Base-by-base conservation (phyloP, 2,797 vertebrate genomes). In the Sebastes trivittatus region DNA sequence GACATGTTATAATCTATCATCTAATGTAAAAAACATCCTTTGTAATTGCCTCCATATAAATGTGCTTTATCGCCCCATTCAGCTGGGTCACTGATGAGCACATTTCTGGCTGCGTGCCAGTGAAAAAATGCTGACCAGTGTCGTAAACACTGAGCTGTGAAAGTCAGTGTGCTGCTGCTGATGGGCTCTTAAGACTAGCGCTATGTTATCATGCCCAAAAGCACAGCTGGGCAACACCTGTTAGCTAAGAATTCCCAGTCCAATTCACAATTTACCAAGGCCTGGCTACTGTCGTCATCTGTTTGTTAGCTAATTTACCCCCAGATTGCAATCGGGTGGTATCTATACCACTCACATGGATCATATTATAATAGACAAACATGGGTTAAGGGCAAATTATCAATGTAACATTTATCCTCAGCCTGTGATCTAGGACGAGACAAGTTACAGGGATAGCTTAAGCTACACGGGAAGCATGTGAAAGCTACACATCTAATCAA, bases 151-250 rank as follows among this genome's bases (percentile, higher is more conserved):
- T 85, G 92, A 88, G 90, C 89, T 92, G 94, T 93, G 92, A 94
- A 94, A 94, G 91, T 94, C 92, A 85, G 89, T 87, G 88, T 85
- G 91, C 84, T 90, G 92, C 92, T 88, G 93, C 88, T 92, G 92
- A 90, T 92, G 87, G 92, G 87, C 90, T 92, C 87, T 91, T 85
- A 88, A 90, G 89, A 85, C 85, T 73, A 78, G 78, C 75, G 80
- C 87, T 79, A 88, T 91, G 92, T 92, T 91, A 90, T 92, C 74
- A 76, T 79, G 89, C 87, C 92, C 91, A 85, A 63, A 77, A 84
- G 81, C 92, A 93, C 94, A 95, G 92, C 94, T 95, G 94, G 92
- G 81, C 84, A 87, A 92, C 93, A 94, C 94, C 92, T 95, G 94
- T 87, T 88, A 56, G 77, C 79, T 71, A 60, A 60, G 54, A 90